A percentile compares a stretch with the other conserved stretches of the same genome.
These are phyloP conservation scores for Mormyrus iriodes DNA, from an alignment of 2,113 vertebrate species.

Conservation along the genomic window DNA sequence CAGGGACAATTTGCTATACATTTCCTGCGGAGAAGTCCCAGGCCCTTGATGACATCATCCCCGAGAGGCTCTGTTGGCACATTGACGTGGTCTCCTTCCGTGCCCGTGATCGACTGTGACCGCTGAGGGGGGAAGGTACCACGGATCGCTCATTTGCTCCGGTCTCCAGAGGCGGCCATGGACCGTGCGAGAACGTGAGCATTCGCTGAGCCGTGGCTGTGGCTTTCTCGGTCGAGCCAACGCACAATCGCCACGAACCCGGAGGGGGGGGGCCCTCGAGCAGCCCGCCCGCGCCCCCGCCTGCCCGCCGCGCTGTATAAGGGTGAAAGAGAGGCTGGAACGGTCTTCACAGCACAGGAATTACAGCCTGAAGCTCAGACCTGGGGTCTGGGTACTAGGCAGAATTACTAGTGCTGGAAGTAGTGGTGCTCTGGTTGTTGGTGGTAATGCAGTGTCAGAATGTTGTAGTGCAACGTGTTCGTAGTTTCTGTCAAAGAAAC, in stretches of 20 bases:
- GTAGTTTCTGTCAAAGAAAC: background rate
- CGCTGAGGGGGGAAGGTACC: background rate
- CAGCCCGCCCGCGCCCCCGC: background rate
- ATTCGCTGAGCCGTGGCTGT: background rate
- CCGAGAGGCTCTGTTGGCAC: background rate
- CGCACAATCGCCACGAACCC: background rate
- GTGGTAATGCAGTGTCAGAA: background rate
- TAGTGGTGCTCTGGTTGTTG: background rate
- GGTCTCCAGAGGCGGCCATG: background rate
- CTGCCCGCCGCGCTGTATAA: background rate
- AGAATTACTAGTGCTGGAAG: background rate
- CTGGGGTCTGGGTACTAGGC: background rate
- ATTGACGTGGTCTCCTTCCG: background rate
- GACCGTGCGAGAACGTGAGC: background rate
- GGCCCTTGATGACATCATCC: background rate
- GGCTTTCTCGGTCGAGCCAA: background rate
- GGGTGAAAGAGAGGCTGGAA: background rate
- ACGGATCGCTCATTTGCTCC: background rate
- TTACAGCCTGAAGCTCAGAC: constrained; percentile 7
- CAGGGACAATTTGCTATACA: background rate
- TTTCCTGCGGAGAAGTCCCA: background rate
- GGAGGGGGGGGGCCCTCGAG: background rate
- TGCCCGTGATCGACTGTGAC: background rate
- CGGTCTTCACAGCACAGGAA: background rate
- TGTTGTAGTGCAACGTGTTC: background rate